Percentiles rank a stretch among this genome's conserved stretches.
Conservation (phyloP, 1,140 invertebrate species). For the Carposina sasakii region DNA sequence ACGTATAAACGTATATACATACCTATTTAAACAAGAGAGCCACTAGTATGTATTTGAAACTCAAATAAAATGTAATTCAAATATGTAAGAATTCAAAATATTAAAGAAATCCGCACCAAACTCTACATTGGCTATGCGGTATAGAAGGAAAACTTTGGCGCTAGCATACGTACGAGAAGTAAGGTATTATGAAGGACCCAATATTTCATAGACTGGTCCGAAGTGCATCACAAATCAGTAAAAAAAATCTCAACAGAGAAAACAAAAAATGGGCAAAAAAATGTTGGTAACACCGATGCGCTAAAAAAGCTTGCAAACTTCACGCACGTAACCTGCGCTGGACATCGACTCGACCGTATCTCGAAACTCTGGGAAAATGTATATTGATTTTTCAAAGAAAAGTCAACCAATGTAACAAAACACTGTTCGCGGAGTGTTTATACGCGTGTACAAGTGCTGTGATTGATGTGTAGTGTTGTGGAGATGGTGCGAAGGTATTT, state of each 20-base stretch:
- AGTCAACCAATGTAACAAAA: conserved; percentile 73
- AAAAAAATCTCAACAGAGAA: conserved; percentile 71
- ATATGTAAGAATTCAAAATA: too few relatives aligned
- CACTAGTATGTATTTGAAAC: too few relatives aligned
- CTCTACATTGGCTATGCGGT: too few relatives aligned
- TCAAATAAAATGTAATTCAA: too few relatives aligned
- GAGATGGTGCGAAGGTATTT: conserved; percentile 65
- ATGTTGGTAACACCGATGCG: conserved; percentile 73
- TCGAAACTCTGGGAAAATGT: conserved; percentile 72
- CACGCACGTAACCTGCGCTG: conserved; percentile 73
- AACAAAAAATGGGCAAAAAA: conserved; percentile 74
- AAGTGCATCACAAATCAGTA: conserved; percentile 64
- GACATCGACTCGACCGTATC: conserved; percentile 73
- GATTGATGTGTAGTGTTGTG: conserved; percentile 64
- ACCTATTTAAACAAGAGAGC: too few relatives aligned
- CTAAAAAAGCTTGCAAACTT: conserved; percentile 75
- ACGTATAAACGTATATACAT: too few relatives aligned
- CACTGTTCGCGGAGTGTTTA: conserved; percentile 71
- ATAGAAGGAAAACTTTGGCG: conserved; percentile 33
- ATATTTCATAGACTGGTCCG: conserved; percentile 38
- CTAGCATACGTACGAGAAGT: conserved; percentile 30
- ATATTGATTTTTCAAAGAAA: conserved; percentile 75
- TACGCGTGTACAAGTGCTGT: conserved; percentile 62
- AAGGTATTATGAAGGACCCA: conserved; percentile 57
- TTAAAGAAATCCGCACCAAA: too few relatives aligned